Evolutionary conservation across 1,140 invertebrate genomes (phyloP), one percentile per base, ranked within the genome.

Genomic region (Acromyrmex charruanus): DNA sequence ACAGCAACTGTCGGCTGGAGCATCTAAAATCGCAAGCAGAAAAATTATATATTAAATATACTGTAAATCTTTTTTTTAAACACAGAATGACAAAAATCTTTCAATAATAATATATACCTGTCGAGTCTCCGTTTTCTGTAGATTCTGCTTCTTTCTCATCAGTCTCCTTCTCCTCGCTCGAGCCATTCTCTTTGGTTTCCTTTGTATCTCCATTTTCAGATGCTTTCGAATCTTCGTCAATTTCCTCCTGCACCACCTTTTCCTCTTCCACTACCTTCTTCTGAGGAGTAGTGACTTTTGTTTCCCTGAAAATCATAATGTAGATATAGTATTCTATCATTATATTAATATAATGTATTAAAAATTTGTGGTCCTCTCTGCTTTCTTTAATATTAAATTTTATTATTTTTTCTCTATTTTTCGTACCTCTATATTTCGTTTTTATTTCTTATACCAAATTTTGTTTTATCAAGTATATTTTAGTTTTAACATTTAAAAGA

Each of bases 71-170:
- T 87, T 80, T 44, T 21, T 65, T 79, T n/a, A 9, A 53, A 69
- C 14, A 3, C 12, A 82, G 10, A 3, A 39, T n/a, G 0, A 51
- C 9, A 55, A 51, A n/a, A 35, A 35, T 74, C 3, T n/a, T 25
- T 49, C 58, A n/a, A 66, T 51, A 51, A 51, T 51, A 51, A 51
- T 4, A 25, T 21, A 16, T 87, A 91, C 89, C 90, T 95, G 95
- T 96, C 53, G 95, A 95, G 87, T 96, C 96, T 55, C 96, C 96
- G 89, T 97, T 97, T 89, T 97, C 96, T 77, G 96, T 95, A 75
- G 96, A 95, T 91, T 96, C 96, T 84, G 95, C 96, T 92, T 96
- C 96, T 66, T 96, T 96, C 3, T 95, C 95, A 0, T 96, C 95
- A 21, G 79, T 25, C 68, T 95, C 95, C 39, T 96, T 95, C 61